Conservation (phyloP, 1,140 invertebrate species). For the Diabrotica virgifera region DNA sequence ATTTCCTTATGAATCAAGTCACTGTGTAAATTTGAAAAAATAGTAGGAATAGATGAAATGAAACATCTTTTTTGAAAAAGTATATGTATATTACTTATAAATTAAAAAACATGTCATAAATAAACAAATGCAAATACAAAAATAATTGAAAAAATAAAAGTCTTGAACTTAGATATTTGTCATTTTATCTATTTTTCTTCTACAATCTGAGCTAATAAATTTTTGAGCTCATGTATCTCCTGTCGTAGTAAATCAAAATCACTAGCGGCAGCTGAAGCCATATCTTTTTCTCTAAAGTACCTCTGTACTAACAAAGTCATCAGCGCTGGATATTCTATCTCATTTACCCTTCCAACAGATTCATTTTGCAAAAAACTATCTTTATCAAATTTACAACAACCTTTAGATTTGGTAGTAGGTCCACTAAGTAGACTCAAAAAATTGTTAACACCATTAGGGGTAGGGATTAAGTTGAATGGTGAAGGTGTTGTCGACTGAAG, state of each 20-base stretch:
- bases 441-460: constrained; percentile 47
- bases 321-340: constrained; percentile 49
- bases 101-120: background rate
- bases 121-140: background rate
- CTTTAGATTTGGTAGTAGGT: constrained; percentile 13
- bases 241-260: constrained; percentile 42
- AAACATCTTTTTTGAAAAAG: background rate
- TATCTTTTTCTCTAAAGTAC: constrained; percentile 53
- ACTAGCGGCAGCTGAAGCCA: constrained; percentile 28
- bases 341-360: constrained; percentile 13
- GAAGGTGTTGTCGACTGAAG: constrained; percentile 55
- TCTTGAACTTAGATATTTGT: background rate
- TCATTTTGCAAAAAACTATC: background rate
- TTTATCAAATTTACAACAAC: constrained; percentile 22
- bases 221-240: constrained; percentile 44
- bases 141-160: background rate
- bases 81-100: background rate
- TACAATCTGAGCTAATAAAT: constrained; percentile 33
- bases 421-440: constrained; percentile 50
- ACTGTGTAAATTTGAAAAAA: no score
- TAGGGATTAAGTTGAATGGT: constrained; percentile 57
- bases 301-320: constrained; percentile 55
- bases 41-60: no score
- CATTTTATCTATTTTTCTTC: constrained; percentile 20
- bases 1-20: no score